Percentiles rank a stretch among this genome's conserved stretches.
Conservation (phyloP, 2,113 vertebrate species). For the Hippocampus mohnikei region DNA sequence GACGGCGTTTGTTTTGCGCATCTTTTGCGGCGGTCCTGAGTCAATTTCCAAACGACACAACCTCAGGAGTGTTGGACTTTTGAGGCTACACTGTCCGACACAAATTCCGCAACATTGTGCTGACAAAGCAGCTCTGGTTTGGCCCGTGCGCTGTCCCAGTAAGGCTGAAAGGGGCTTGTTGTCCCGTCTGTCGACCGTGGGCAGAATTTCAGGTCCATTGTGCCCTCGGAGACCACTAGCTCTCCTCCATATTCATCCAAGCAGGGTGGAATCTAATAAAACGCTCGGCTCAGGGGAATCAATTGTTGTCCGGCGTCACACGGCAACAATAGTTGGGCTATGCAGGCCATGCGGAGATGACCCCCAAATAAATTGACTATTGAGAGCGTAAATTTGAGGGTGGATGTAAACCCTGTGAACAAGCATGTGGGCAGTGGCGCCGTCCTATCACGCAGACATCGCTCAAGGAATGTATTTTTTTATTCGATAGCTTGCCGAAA, state of each 20-base stretch:
- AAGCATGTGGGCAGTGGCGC: constrained; percentile 20
- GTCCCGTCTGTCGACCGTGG: constrained; percentile 44
- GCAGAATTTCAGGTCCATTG: constrained; percentile 58
- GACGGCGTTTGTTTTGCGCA: too few species aligned
- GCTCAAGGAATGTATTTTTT: neutral
- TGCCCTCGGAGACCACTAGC: constrained; percentile 30
- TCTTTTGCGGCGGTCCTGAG: too few species aligned
- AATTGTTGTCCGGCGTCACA: constrained; percentile 49
- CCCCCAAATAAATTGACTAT: constrained; percentile 10
- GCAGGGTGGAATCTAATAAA: constrained; percentile 63
- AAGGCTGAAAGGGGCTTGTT: constrained; percentile 51
- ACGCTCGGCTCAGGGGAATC: constrained; percentile 48
- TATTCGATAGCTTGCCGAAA: too few species aligned
- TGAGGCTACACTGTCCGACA: neutral
- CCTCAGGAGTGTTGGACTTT: too few species aligned
- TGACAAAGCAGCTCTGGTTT: constrained; percentile 13
- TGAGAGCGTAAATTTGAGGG: constrained; percentile 26
- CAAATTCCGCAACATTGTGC: constrained; percentile 5
- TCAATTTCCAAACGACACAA: too few species aligned
- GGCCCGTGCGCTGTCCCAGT: constrained; percentile 1
- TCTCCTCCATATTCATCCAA: constrained; percentile 71
- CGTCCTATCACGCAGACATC: neutral
- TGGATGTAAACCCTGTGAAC: constrained; percentile 44
- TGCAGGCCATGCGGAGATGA: constrained; percentile 26
- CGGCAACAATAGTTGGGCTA: constrained; percentile 52